These are phyloP conservation scores for Cheilosia grossa DNA, from an alignment of 2,888 invertebrate species.

Conservation along the genomic window DNA sequence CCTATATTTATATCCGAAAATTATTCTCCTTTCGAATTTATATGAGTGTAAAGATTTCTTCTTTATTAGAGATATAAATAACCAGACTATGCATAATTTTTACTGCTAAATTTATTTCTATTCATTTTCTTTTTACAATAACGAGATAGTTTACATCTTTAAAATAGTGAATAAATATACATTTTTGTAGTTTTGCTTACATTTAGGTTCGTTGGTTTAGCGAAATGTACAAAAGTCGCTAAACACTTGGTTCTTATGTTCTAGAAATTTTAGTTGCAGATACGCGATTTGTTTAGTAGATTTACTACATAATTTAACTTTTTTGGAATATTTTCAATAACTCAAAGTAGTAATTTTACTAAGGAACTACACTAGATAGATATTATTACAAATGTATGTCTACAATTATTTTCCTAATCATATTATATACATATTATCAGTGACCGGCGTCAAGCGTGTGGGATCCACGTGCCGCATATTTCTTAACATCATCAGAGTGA, in stretches of 20 bases:
- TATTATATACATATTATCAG: slow-evolving; percentile 4
- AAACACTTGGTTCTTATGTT: slow-evolving; percentile 60
- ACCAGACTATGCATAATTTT: slow-evolving; percentile 32
- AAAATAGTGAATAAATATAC: slow-evolving; percentile 11
- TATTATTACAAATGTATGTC: slow-evolving; percentile 20
- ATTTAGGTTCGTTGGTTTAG: slow-evolving; percentile 66
- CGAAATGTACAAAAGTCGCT: slow-evolving; percentile 73
- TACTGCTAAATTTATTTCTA: slow-evolving; percentile 23
- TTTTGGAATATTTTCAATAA: slow-evolving; percentile 52
- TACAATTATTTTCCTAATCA: slow-evolving; percentile 1
- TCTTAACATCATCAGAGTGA: too few species aligned
- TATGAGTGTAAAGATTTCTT: slow-evolving; percentile 14
- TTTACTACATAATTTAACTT: slow-evolving; percentile 40
- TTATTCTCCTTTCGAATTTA: slow-evolving; percentile 29
- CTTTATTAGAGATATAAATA: slow-evolving; percentile 31
- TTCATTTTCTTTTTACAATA: background rate
- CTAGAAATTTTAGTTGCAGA: slow-evolving; percentile 71
- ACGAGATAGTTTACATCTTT: slow-evolving; percentile 24
- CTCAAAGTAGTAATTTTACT: slow-evolving; percentile 38
- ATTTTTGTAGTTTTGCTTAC: slow-evolving; percentile 13
- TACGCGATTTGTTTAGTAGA: slow-evolving; percentile 71
- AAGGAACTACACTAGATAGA: slow-evolving; percentile 10
- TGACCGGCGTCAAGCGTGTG: too few species aligned
- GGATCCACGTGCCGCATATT: too few species aligned
- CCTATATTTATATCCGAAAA: slow-evolving; percentile 8